Evolutionary conservation across 2,888 invertebrate genomes (phyloP).

Genomic region (Cerastis leucographa): DNA sequence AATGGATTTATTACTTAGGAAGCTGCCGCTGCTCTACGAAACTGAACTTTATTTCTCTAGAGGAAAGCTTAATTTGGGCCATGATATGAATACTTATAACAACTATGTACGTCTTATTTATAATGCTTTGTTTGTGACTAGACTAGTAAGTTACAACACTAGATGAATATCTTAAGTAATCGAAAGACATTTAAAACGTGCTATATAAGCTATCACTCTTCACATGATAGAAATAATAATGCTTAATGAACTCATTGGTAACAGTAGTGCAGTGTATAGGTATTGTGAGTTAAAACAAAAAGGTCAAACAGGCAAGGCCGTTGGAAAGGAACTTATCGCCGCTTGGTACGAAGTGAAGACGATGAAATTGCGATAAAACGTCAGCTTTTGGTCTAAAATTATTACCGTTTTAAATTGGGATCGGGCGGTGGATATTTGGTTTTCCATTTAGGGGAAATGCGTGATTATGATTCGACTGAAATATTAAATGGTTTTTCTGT

Average conservation of each 20-base stretch:
- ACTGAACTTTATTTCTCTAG: slow-evolving; percentile 56
- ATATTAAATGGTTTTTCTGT: slow-evolving; percentile 54
- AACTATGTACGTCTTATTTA: slow-evolving; percentile 54
- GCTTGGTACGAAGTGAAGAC: slow-evolving; percentile 84
- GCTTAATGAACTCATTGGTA: slow-evolving; percentile 60
- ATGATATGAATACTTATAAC: slow-evolving; percentile 47
- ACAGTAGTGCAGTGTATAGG: slow-evolving; percentile 55
- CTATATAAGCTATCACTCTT: slow-evolving; percentile 22
- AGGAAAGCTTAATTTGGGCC: slow-evolving; percentile 59
- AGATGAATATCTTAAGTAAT: slow-evolving; percentile 43
- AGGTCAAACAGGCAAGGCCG: slow-evolving; percentile 88
- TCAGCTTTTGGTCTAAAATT: slow-evolving; percentile 80
- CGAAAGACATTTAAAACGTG: slow-evolving; percentile 29
- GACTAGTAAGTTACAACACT: slow-evolving; percentile 53
- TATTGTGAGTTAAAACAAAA: slow-evolving; percentile 78
- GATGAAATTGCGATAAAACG: slow-evolving; percentile 83
- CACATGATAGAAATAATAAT: slow-evolving; percentile 53
- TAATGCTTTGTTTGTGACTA: slow-evolving; percentile 63
- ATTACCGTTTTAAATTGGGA: slow-evolving; percentile 76
- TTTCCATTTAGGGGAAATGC: slow-evolving; percentile 53
- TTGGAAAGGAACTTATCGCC: slow-evolving; percentile 83
- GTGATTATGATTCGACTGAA: slow-evolving; percentile 56
- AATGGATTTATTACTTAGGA: slow-evolving; percentile 67
- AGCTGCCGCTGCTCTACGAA: slow-evolving; percentile 47
- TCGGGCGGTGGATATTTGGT: slow-evolving; percentile 57